Percentiles rank a stretch among this genome's conserved stretches.
Evolutionary conservation across 2,797 vertebrate species (phyloP).

Genomic region (Alcedo quadribrachys): DNA sequence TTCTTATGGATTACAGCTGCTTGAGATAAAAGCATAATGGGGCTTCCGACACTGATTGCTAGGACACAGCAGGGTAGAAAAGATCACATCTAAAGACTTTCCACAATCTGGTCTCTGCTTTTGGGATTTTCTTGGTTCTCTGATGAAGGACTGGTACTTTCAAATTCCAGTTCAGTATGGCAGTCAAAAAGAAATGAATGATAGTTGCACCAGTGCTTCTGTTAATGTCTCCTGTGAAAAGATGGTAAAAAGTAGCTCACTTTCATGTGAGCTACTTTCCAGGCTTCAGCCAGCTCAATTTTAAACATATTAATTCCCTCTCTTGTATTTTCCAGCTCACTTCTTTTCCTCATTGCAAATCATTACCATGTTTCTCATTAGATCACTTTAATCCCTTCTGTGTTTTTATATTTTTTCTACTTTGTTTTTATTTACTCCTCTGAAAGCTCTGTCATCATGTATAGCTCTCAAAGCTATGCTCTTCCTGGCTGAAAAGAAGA

Average conservation of each 20-base stretch:
- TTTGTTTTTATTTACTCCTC: not conserved
- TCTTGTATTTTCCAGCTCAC: not conserved
- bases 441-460: not conserved
- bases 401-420: not conserved
- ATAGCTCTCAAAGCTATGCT: not conserved
- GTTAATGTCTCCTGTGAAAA: not conserved
- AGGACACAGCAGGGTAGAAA: not conserved
- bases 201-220: not conserved
- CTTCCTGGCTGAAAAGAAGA: not conserved
- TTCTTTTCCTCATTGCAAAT: not conserved
- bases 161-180: not conserved
- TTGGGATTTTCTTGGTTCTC: not conserved
- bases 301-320: not conserved
- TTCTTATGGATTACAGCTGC: not conserved
- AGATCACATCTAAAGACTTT: not conserved
- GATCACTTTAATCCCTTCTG: not conserved
- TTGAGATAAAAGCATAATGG: not conserved
- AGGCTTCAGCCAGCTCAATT: not conserved
- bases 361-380: not conserved
- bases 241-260: accelerated
- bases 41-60: not conserved
- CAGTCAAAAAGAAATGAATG: not conserved
- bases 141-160: not conserved
- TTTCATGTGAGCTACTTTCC: not conserved
- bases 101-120: not conserved